Evolutionary conservation across 2,113 vertebrate species (phyloP), one percentile per base, ranked within the genome.

Genomic region (Emberiza fucata): DNA sequence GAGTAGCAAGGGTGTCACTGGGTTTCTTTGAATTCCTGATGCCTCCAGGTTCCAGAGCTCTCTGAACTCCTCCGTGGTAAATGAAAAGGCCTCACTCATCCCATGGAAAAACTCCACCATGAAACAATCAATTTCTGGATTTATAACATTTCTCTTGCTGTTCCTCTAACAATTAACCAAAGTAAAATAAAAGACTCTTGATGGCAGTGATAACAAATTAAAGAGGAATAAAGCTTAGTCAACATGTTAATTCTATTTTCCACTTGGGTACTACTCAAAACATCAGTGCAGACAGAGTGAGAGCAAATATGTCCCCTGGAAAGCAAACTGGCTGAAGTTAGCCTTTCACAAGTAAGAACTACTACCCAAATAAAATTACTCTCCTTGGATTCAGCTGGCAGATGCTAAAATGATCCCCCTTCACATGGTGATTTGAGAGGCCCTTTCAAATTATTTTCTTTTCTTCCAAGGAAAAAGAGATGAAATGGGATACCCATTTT

Each of bases 181-280:
- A 97, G 92, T 72, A 87, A 96, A 96, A 96, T 80, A 95, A 81
- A 88, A 89, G 65, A 50, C 88, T 79, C 68, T 33, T 95, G 95
- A 95, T 92, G 93, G 86, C 69, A 86, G 64, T 23, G 45, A 71
- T 94, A 81, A 86, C 95, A 84, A 95, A 96, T 97, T 97, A 96
- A 96, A 96, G 88, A 84, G 51, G 87, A 95, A 95, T 97, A 97
- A 97, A 97, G 79, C 69, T 94, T 97, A 92, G 88, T 96, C 95
- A 94, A 82, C 88, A 95, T 68, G 81, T 91, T 97, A 96, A 96
- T 96, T 95, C 92, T 91, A 94, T 95, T 96, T 96, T 97, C 94
- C 96, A 96, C 97, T 96, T 95, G 97, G 96, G 96, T 96, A 85
- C 95, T 44, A 90, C 95, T 97, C 70, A 60, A 85, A 95, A 92